Base-by-base conservation (phyloP, 2,888 invertebrate species). In the Volucella bombylans region DNA sequence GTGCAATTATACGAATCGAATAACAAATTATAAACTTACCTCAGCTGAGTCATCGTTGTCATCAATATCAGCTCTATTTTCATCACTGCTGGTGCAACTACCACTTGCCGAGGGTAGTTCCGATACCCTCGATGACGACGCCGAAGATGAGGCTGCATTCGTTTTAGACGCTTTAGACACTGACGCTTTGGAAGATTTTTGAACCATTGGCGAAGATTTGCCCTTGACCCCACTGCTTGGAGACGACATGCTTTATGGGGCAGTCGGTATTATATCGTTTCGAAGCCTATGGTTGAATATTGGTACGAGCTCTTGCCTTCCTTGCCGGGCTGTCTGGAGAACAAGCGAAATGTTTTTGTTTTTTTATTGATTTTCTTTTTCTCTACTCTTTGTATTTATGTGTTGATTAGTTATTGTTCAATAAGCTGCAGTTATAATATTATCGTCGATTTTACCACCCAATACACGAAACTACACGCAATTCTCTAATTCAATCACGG, bases 41-140 rank as follows among this genome's bases (percentile, higher is more conserved):
- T 82, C 82, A 14, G 74, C 39, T 65, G 81, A 82, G 59, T 82
- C 81, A 68, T 82, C 82, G 43, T 73, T 68, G 43, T 78, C 82
- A 49, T 78, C 68, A 41, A 11, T 18, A 45, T 79, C 76, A 14
- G 49, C 49, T 43, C 55, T 69, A 15, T 41, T 57, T 31, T 49
- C 38, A 47, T 62, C 62, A 43, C 67, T 69, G 23, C 49, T 54
- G 18, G 54, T 72, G 72, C 10, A 67, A 23, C 72, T 67, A 18
- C 10, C 47, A 41, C 41, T 68, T 9, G 61, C 54, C 2, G 47
- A 54, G 38, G 38, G 38, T 15, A 47, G 14, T 12, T 23, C 49
- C 10, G 52, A 18, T 12, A 52, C 39, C 8, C 43, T 11, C n/a
- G 50, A 4, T 41, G 71, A 15, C 8, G 62, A 52, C 0, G 49